Evolutionary conservation across 2,888 invertebrate genomes (phyloP).

Genomic region (Drosophila stalkeri): DNA sequence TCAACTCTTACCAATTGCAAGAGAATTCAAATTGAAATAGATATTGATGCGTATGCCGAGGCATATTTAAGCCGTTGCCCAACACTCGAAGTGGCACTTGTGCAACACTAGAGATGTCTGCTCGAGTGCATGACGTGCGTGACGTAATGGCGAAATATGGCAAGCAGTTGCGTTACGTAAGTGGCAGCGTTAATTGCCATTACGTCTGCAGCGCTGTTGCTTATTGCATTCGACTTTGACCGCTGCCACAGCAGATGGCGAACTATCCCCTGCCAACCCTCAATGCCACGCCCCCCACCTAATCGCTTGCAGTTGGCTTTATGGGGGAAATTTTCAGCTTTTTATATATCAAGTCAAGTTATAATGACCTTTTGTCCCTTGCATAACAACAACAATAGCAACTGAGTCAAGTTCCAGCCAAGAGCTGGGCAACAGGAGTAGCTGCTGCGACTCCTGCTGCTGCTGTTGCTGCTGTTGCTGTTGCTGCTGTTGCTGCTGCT

Average conservation of each 20-base stretch:
- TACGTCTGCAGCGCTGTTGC: slow-evolving; percentile 7
- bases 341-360: slow-evolving; percentile 44
- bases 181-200: slow-evolving; percentile 9
- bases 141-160: slow-evolving; percentile 4
- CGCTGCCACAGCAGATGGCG: slow-evolving; percentile 27
- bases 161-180: slow-evolving; percentile 15
- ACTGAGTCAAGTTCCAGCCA: neutral
- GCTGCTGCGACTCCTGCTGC: neutral
- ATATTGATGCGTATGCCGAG: neutral
- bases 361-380: slow-evolving; percentile 63
- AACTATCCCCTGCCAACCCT: neutral
- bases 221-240: slow-evolving; percentile 27
- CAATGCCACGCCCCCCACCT: neutral
- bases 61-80: neutral
- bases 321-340: slow-evolving; percentile 19
- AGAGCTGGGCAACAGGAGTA: neutral
- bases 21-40: neutral
- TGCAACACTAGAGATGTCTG: neutral
- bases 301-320: slow-evolving; percentile 26
- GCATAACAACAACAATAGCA: slow-evolving; percentile 20
- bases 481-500: neutral
- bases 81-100: neutral
- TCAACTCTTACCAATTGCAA: too few species aligned
- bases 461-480: neutral
- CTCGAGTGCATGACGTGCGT: slow-evolving; percentile 31